Percentiles rank a stretch among this genome's conserved stretches.
Conservation (phyloP, 2,888 invertebrate genomes). For the Epirrhoe tristata region DNA sequence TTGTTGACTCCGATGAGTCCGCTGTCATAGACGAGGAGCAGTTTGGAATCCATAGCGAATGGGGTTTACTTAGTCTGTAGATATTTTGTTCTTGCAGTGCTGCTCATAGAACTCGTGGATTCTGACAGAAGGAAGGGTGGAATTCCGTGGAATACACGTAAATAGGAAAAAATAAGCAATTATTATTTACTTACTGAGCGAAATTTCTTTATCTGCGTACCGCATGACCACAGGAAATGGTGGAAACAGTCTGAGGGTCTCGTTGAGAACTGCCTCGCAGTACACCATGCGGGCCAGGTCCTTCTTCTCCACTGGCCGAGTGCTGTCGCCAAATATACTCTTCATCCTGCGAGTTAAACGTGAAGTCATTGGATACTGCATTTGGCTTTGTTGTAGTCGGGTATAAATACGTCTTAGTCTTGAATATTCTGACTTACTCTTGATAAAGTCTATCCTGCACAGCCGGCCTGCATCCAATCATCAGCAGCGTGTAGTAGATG, state of each 20-base stretch:
- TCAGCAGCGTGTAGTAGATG: conserved; percentile 64
- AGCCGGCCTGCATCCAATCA: conserved; percentile 67
- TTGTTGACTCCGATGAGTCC: no score
- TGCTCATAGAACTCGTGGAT: no score
- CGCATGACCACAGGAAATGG: conserved; percentile 59
- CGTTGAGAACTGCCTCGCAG: conserved; percentile 64
- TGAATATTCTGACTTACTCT: conserved; percentile 58
- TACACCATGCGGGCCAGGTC: conserved; percentile 62
- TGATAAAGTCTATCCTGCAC: conserved; percentile 67
- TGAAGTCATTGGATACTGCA: no score
- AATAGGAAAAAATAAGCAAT: no score
- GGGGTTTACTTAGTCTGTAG: no score
- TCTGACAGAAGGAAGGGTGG: no score
- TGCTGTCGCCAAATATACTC: conserved; percentile 61
- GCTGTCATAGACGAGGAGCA: no score
- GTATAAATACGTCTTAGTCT: no score
- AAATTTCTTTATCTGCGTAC: conserved; percentile 60
- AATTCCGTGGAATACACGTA: no score
- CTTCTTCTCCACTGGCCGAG: conserved; percentile 55
- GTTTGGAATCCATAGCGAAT: no score
- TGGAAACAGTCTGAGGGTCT: conserved; percentile 65
- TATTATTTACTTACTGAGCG: conserved; percentile 52
- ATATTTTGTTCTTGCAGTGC: no score
- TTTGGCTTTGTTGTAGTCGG: no score
- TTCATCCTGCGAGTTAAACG: conserved; percentile 49